These are phyloP conservation scores for Achatina immaculata DNA, from an alignment of 1,140 invertebrate genomes.

Conservation along the genomic window DNA sequence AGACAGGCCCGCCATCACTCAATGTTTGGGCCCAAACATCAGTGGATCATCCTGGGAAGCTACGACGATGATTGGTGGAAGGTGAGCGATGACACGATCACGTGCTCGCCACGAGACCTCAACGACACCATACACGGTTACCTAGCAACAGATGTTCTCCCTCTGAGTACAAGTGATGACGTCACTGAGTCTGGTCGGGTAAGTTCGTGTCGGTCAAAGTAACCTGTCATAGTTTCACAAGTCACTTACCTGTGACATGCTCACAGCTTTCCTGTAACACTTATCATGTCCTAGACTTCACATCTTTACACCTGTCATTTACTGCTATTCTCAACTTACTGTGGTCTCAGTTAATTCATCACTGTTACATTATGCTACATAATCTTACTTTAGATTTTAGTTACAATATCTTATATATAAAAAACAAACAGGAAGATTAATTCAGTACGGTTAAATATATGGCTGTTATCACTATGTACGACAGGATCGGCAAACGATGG, in stretches of 20 bases:
- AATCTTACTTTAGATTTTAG: too few relatives aligned
- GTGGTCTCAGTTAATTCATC: too few relatives aligned
- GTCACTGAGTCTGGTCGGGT: conserved; percentile 92
- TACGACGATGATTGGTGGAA: conserved; percentile 83
- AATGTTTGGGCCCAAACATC: conserved; percentile 91
- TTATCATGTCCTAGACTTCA: too few relatives aligned
- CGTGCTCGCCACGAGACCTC: conserved; percentile 83
- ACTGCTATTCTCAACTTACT: not conserved
- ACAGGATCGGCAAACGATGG: too few relatives aligned
- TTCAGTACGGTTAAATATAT: too few relatives aligned
- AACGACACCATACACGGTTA: conserved; percentile 88
- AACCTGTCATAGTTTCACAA: not conserved
- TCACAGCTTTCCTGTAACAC: too few relatives aligned
- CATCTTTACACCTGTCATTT: not conserved
- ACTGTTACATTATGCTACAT: too few relatives aligned
- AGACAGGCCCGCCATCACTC: conserved; percentile 75
- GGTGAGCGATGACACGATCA: conserved; percentile 71
- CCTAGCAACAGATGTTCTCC: conserved; percentile 87
- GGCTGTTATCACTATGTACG: too few relatives aligned
- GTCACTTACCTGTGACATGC: too few relatives aligned
- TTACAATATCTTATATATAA: too few relatives aligned
- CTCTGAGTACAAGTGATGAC: conserved; percentile 80
- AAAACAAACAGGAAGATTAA: too few relatives aligned
- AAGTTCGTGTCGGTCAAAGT: too few relatives aligned
- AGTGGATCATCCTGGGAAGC: conserved; percentile 96